Conservation (phyloP, 1,140 invertebrate species). For the Eubasilissa regina region DNA sequence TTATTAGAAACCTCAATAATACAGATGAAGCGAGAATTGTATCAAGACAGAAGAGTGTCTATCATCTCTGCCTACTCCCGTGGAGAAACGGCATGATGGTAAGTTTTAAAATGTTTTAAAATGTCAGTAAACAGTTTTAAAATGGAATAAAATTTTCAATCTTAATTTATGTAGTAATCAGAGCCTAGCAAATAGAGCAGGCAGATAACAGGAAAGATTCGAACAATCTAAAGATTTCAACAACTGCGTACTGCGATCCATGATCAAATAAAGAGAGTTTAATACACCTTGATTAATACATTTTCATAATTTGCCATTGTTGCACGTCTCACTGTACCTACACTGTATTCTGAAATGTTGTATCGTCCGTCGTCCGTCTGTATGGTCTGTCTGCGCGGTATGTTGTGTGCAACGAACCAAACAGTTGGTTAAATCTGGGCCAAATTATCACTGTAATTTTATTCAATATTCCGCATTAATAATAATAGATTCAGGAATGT, state of each 20-base stretch:
- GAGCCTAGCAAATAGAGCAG: no score
- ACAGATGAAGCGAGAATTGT: no score
- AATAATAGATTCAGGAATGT: constrained; percentile 39
- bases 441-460: constrained; percentile 12
- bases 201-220: no score
- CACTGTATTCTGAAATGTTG: constrained; percentile 13
- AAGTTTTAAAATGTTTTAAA: no score
- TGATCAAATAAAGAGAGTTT: constrained; percentile 41
- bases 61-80: no score
- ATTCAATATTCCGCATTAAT: constrained; percentile 41
- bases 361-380: not conserved
- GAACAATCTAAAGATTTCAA: no score
- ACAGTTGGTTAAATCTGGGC: constrained; percentile 29
- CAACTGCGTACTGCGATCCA: not conserved
- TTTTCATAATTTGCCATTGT: constrained; percentile 56
- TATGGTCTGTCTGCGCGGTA: not conserved
- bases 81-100: no score
- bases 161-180: no score
- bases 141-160: no score
- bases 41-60: no score
- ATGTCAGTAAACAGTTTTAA: no score
- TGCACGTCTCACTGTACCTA: constrained; percentile 40
- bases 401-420: constrained; percentile 26
- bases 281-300: constrained; percentile 56
- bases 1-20: no score